Conservation (phyloP, 2,113 vertebrate species). For the Thryonomys swinderianus region DNA sequence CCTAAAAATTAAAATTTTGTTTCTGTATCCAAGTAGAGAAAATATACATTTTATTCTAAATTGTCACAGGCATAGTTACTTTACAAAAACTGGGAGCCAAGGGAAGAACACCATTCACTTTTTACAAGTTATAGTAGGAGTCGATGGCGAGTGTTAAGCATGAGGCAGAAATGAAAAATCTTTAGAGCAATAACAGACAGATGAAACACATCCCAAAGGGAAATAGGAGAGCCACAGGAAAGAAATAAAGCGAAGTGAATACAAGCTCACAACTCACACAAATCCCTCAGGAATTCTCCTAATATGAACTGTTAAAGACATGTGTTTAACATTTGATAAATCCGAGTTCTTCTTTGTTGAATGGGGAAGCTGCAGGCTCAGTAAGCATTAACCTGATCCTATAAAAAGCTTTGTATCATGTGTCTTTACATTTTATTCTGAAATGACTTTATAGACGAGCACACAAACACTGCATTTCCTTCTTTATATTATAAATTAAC, state of each 20-base stretch:
- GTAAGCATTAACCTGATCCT: conserved; percentile 57
- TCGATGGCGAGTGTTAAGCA: conserved; percentile 77
- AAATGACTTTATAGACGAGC: conserved; percentile 48
- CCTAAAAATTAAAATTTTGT: neutral
- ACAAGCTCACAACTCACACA: conserved; percentile 74
- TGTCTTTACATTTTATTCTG: conserved; percentile 56
- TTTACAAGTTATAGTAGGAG: conserved; percentile 63
- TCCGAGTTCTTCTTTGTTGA: conserved; percentile 65
- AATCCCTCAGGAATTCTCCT: conserved; percentile 71
- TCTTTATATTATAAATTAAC: neutral
- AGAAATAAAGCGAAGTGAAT: conserved; percentile 78
- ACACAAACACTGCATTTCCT: neutral
- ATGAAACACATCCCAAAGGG: conserved; percentile 75
- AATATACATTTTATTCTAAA: conserved; percentile 26
- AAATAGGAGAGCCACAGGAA: conserved; percentile 72
- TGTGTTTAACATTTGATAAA: conserved; percentile 81
- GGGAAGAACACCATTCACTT: conserved; percentile 60
- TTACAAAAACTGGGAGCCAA: neutral
- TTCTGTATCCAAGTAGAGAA: neutral
- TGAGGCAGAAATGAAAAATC: conserved; percentile 79
- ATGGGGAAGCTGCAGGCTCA: conserved; percentile 12
- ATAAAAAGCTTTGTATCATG: conserved; percentile 17
- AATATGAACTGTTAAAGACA: conserved; percentile 73
- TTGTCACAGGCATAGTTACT: conserved; percentile 9
- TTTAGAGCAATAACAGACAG: conserved; percentile 80